Evolutionary conservation across 2,113 vertebrate genomes (phyloP), one percentile per base, ranked within the genome.

Genomic region (Trochalopteron elliotii): DNA sequence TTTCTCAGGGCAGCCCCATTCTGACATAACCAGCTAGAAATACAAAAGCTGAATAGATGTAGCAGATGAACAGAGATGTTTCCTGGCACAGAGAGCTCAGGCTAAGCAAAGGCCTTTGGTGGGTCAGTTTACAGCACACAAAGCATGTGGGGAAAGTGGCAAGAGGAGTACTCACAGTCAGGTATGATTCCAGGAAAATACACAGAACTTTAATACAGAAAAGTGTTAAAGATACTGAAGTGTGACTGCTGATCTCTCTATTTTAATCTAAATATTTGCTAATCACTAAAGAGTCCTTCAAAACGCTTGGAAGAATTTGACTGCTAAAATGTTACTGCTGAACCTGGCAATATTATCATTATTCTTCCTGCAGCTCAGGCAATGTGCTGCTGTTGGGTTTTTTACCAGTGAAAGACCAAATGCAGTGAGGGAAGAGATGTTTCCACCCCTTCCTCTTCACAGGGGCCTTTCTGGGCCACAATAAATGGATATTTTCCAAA

Each of bases 261-360:
- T 45, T 79, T 71, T 21, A 6, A 39, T 52, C 23, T 50, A 60
- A 85, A 52, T 28, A 33, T 30, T 9, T 78, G 4, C 2, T 61
- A 33, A 28, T n/a, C 56, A 28, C 22, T n/a, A 40, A 50, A 44
- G 28, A 57, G 42, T 7, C 20, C 31, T 69, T 89, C 16, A 61
- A 55, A 80, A 74, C 0, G 0, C 21, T 10, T 30, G 9, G 28
- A 14, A 56, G 20, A 68, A 64, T 60, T 47, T 74, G 20, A 6
- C 4, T 49, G 49, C 57, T 30, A 24, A 80, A 77, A 27, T 17
- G 8, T 65, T 72, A 20, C 53, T 39, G 68, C 23, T 53, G 11
- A 77, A 74, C 3, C 15, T 23, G 55, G 4, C 9, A 39, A 45
- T 14, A 17, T 6, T n/a, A 12, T 3, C 8, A 14, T 55, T 80